Percentiles rank a stretch among this genome's conserved stretches.
Conservation (phyloP, 1,140 invertebrate genomes). For the Lanistes nyassanus region DNA sequence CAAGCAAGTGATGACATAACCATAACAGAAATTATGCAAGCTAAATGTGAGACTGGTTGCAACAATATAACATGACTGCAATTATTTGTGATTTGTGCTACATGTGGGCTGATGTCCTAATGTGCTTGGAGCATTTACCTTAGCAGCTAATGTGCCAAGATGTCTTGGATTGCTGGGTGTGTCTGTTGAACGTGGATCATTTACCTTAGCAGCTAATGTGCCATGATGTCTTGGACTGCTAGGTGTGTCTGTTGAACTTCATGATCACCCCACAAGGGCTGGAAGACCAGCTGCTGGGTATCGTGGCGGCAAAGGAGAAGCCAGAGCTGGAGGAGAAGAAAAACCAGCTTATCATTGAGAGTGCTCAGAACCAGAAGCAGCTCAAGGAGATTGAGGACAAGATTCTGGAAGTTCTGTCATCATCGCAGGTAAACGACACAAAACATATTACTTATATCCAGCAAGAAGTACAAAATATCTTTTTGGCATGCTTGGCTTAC, state of each 20-base stretch:
- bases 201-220: no score
- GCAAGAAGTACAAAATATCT: no score
- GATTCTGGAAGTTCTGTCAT: slow-evolving; percentile 86
- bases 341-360: slow-evolving; percentile 66
- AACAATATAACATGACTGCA: no score
- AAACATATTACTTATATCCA: no score
- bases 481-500: no score
- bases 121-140: no score
- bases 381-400: slow-evolving; percentile 95
- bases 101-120: no score
- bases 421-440: slow-evolving; percentile 74
- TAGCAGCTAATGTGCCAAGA: no score
- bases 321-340: slow-evolving; percentile 68
- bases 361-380: slow-evolving; percentile 69
- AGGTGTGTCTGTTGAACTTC: slow-evolving; percentile 67
- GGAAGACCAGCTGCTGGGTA: slow-evolving; percentile 67
- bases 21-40: no score
- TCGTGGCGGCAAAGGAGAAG: slow-evolving; percentile 68
- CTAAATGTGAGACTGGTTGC: no score
- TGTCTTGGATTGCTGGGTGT: slow-evolving; percentile 48
- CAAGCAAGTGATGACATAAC: no score
- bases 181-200: slow-evolving; percentile 66
- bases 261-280: slow-evolving; percentile 69
- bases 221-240: neutral
- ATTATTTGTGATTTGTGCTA: no score